Evolutionary conservation across 2,113 vertebrate species (phyloP).

Genomic region (Vulpes vulpes): DNA sequence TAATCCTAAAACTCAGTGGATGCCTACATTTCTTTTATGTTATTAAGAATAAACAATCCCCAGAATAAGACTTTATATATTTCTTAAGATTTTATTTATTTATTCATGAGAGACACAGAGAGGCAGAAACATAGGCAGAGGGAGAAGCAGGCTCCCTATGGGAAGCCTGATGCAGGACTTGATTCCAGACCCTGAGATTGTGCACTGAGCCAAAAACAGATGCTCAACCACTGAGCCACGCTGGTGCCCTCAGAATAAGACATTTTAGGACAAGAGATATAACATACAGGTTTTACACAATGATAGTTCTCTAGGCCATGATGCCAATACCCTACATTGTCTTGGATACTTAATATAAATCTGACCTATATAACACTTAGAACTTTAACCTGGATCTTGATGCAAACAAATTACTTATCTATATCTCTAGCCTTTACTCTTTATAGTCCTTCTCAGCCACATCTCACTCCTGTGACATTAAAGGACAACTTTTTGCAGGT

Average conservation of each 20-base stretch:
- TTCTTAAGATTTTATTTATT: no score
- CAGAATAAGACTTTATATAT: not conserved
- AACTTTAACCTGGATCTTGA: not conserved
- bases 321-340: not conserved
- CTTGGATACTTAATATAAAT: not conserved
- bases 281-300: not conserved
- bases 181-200: no score
- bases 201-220: no score
- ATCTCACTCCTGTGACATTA: not conserved
- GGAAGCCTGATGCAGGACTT: no score
- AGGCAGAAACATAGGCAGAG: no score
- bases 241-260: not conserved
- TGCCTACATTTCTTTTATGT: not conserved
- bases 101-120: no score
- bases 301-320: not conserved
- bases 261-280: not conserved
- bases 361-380: not conserved
- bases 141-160: no score
- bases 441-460: not conserved
- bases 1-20: not conserved
- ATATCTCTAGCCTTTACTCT: not conserved
- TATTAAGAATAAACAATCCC: not conserved
- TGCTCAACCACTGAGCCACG: no score
- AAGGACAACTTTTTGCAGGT: not conserved
- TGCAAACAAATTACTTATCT: not conserved